phyloP scores from a whole-genome alignment of 2,797 vertebrate genomes.

The Chromobotia macracanthus region DNA sequence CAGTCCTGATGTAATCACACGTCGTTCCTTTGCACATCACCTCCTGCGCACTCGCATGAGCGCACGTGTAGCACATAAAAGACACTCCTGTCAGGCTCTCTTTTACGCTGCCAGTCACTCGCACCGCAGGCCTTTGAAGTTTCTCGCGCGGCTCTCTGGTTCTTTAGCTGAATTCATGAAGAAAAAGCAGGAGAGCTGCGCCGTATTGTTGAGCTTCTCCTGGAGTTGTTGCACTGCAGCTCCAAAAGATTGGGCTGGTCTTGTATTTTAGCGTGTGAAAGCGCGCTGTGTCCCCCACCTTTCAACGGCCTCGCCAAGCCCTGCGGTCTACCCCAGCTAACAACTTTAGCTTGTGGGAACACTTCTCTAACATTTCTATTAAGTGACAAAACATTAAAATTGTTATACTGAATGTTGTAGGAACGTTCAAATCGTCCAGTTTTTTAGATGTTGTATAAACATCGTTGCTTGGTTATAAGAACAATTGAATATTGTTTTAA shows the following conservation, averaged over 20 bases:
- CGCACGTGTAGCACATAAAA: slow-evolving; percentile 39
- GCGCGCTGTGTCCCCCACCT: background rate
- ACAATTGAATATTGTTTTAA: no score
- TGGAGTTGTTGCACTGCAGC: background rate
- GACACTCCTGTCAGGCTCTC: slow-evolving; percentile 21
- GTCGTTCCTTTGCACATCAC: background rate
- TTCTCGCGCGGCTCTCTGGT: background rate
- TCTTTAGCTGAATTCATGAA: background rate
- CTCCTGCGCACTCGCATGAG: background rate
- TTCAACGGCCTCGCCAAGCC: no score
- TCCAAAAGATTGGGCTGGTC: background rate
- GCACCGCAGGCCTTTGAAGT: slow-evolving; percentile 45
- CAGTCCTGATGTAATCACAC: slow-evolving; percentile 12
- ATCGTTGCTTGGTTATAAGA: no score
- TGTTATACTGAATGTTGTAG: no score
- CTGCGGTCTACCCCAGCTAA: no score
- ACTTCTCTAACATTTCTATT: no score
- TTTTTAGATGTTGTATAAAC: no score
- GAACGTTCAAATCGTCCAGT: no score
- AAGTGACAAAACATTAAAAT: no score
- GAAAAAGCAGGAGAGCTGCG: background rate
- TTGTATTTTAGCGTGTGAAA: background rate
- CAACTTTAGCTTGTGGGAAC: no score
- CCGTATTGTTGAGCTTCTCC: slow-evolving; percentile 1
- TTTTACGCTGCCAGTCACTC: slow-evolving; percentile 43